Conservation (phyloP, 2,797 vertebrate genomes). For the Champsocephalus esox region DNA sequence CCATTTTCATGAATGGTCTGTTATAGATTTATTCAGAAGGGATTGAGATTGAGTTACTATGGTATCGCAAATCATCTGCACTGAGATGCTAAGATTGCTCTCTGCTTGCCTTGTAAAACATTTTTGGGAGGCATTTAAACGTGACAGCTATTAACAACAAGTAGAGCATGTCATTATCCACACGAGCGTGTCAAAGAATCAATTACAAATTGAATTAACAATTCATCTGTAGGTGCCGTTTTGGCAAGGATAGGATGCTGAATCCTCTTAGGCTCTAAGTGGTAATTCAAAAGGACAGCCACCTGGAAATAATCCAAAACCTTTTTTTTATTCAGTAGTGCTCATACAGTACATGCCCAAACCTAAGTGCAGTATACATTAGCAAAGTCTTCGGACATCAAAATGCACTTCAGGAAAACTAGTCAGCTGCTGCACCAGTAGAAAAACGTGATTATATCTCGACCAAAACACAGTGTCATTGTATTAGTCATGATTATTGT, state of each 20-base stretch:
- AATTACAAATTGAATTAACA: constrained; percentile 60
- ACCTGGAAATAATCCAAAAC: constrained; percentile 55
- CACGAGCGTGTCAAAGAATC: constrained; percentile 53
- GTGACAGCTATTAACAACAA: constrained; percentile 42
- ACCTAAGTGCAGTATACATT: constrained; percentile 49
- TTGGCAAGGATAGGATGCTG: constrained; percentile 28
- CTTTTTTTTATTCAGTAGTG: constrained; percentile 41
- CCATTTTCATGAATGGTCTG: constrained; percentile 75
- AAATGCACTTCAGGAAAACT: constrained; percentile 53
- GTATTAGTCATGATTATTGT: constrained; percentile 2
- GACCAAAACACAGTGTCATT: constrained; percentile 19
- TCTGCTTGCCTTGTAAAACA: constrained; percentile 49
- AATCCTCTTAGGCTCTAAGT: constrained; percentile 45
- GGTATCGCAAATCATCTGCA: constrained; percentile 66
- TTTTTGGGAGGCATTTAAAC: constrained; percentile 56
- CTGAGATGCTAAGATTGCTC: constrained; percentile 56
- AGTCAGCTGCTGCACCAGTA: constrained; percentile 44
- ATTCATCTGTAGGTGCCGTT: constrained; percentile 36
- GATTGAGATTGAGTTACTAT: constrained; percentile 61
- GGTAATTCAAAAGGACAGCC: constrained; percentile 49
- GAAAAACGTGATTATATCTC: constrained; percentile 26
- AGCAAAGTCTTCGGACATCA: constrained; percentile 46
- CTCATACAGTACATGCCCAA: constrained; percentile 23
- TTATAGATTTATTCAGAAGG: constrained; percentile 78
- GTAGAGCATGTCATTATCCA: constrained; percentile 35